Evolutionary conservation across 2,888 invertebrate species (phyloP), one percentile per base, ranked within the genome.

Genomic region (Nudaria mundana): DNA sequence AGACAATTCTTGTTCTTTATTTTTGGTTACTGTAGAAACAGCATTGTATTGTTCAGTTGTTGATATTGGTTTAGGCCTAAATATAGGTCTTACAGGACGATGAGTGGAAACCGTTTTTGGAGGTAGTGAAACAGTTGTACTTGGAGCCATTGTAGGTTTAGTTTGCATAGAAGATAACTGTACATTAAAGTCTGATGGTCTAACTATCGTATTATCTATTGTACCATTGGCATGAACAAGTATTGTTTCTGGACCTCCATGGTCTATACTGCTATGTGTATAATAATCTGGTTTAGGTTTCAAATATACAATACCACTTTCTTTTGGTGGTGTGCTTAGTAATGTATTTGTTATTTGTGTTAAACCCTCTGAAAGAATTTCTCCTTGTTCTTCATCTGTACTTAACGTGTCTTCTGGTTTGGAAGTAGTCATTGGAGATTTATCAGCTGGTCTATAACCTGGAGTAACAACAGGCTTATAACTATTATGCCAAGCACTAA

Each of bases 241-340:
- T 37, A 92, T 87, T 0, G 94, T 92, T 41, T 94, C 94, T 7
- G 93, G 91, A 0, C 89, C 81, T 2, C 89, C 90, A 57, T 92
- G 91, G 5, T 91, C 89, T 23, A 92, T 92, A 18, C 89, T 89
- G 52, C 91, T 92, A 33, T 91, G 91, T 0, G 79, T 76, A 48
- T 58, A 59, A 30, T 86, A 89, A 13, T 77, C 82, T 18, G 82
- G 76, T 44, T 76, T 77, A 0, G 82, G 82, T 35, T 79, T 80
- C 12, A 73, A 56, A 10, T 60, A 57, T 14, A 75, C 69, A 28
- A 76, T 47, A 20, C 63, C 64, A 5, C 77, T 86, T 46, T 90
- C 89, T 41, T 86, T 85, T 6, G 84, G 81, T 24, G 88, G 86
- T 0, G 74, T 68, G 28, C 80, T 81, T 4, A 91, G 67, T 35